Evolutionary conservation across 2,888 invertebrate species (phyloP), one percentile per base, ranked within the genome.

Genomic region (Philhelius pedissequus): DNA sequence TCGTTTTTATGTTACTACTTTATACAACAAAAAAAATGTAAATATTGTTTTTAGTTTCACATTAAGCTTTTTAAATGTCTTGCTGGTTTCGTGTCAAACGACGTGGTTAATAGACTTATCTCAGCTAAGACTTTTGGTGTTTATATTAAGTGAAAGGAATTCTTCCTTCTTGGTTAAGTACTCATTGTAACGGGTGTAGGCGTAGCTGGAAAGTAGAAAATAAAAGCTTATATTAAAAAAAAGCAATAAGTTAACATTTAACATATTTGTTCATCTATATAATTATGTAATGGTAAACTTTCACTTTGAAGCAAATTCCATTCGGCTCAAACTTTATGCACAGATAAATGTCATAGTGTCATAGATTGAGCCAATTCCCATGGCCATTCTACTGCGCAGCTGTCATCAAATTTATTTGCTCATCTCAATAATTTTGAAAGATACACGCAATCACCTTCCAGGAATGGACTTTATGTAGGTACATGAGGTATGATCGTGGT

Each of bases 181-280:
- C 90, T 95, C 95, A 86, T 94, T 93, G 82, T 96, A 93, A 87
- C 96, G 93, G 87, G 94, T 92, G 89, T 94, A 93, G 64, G 96
- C 96, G 91, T 95, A 96, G 86, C 94, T 94, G 89, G 84, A 92
- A 92, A 18, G 13, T 50, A 38, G 87, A 86, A 86, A 80, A 25
- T 2, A 62, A n/a, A 54, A 60, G 27, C 22, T 25, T 27, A 5
- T 22, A 22, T 6, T 22, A 22, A 48, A 48, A 11, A 48, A 4
- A 4, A 22, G 22, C n/a, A n/a, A n/a, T n/a, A n/a, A n/a, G n/a
- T n/a, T n/a, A 48, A 3, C 13, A 7, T 1, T 20, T 2, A 9
- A n/a, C n/a, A n/a, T n/a, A n/a, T n/a, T n/a, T n/a, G n/a, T n/a
- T n/a, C n/a, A n/a, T n/a, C n/a, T n/a, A n/a, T n/a, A n/a, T n/a